Conservation (phyloP, 2,113 vertebrate genomes). For the Rhipidura dahli region DNA sequence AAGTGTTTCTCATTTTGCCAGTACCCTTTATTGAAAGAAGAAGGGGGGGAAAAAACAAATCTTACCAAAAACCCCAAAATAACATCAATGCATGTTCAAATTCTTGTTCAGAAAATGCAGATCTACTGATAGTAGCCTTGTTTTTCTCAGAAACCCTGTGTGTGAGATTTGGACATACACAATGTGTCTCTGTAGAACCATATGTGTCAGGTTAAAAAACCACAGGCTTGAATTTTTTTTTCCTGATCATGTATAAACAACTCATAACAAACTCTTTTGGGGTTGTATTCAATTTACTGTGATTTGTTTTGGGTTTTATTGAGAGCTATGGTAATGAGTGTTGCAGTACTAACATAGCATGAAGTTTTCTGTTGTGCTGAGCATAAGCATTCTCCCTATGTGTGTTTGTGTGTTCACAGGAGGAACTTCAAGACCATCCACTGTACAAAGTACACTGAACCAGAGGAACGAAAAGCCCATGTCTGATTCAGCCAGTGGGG, state of each 20-base stretch:
- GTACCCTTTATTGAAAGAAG: not conserved
- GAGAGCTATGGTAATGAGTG: not conserved
- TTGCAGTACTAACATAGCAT: not conserved
- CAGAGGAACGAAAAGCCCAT: constrained; percentile 67
- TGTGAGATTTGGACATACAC: not conserved
- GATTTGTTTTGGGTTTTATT: not conserved
- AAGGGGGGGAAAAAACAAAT: not conserved
- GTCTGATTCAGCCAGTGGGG: constrained; percentile 37
- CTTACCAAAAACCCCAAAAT: not conserved
- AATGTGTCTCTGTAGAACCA: not conserved
- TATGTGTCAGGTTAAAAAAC: not conserved
- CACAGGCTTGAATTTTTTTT: not conserved
- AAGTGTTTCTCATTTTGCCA: not conserved
- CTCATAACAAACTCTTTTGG: not conserved
- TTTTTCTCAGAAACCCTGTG: not conserved
- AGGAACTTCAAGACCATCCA: constrained; percentile 68
- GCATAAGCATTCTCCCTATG: not conserved
- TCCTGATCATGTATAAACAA: not conserved
- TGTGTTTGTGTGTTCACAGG: constrained; percentile 56
- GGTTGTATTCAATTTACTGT: not conserved
- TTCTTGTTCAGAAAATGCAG: not conserved
- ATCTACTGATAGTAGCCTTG: not conserved
- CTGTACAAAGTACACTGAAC: constrained; percentile 62
- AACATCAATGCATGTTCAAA: not conserved
- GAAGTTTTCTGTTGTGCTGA: not conserved